Evolutionary conservation across 2,888 invertebrate species (phyloP), one percentile per base, ranked within the genome.

Genomic region (Drosophila dives): DNA sequence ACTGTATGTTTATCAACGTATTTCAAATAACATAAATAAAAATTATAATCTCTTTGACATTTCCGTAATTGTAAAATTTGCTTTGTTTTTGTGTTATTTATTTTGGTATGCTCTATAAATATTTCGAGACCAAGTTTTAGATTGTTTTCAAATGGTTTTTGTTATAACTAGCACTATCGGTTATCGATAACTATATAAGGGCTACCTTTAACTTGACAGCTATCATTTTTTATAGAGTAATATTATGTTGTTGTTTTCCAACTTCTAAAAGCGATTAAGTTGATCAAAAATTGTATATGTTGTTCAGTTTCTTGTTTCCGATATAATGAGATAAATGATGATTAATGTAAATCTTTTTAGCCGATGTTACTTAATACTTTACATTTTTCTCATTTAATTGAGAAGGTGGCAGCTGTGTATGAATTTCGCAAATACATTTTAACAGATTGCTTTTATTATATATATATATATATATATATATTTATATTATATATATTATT

Each of bases 381-480:
- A 32, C 49, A 58, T 32, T 23, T 23, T 23, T 23, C 23, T 23
- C 23, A 23, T 23, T 40, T 61, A 50, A 61, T 59, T 59, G 23
- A 20, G 34, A 40, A 45, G 23, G 49, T 61, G 12, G 17, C 63
- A 73, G 61, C 60, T 70, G 74, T 59, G 32, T 74, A 58, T 45
- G 38, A 73, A 38, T 60, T 64, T 64, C 26, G 45, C 29, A 29
- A 49, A 40, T 45, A 50, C 59, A 53, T 33, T 68, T 48, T 42
- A 62, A 64, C 63, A 67, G 45, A 42, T 63, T 55, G 49, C 34
- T 50, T 26, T 65, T 62, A 53, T 60, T 53, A 33, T 48, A 53
- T 45, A 58, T 29, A 15, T 26, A 26, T 26, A 3, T 26, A 26
- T 23, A 23, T 36, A 36, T 15, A 51, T 42, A 48, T 36, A 29